Evolutionary conservation across 2,797 vertebrate species (phyloP), one percentile per base, ranked within the genome.

Genomic region (Cebuella pygmaea): DNA sequence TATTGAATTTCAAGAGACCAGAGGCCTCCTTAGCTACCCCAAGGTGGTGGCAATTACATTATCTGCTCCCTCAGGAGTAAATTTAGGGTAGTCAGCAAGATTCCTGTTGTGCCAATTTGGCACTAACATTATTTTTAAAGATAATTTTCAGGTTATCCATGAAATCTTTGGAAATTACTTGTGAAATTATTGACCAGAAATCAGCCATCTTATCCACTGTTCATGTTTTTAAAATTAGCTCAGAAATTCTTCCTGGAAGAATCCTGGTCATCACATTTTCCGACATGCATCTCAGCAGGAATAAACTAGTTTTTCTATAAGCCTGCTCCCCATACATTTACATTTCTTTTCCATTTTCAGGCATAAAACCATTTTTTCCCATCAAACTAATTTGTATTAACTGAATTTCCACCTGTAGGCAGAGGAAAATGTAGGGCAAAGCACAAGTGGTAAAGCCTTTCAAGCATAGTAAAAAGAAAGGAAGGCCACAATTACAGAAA

Each of bases 271-370:
- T 93, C 41, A 74, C 87, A 52, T 90, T 96, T 97, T 93, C 87
- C 61, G 67, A 4, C 44, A 46, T 83, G 67, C n/a, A 52, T 78
- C 82, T 67, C 82, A 87, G 33, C 61, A 88, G 33, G 70, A 17
- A 52, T 76, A 86, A 90, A 76, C 36, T 76, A 30, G 12, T 8
- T 91, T 94, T 72, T 94, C 67, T 87, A 15, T 88, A 93, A 96
- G 52, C 6, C 55, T 50, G 17, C 27, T 76, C 48, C 30, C 39
- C 67, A 88, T 87, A 70, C 14, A 1, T 92, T 96, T 93, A 79
- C 13, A 76, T 90, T 86, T 10, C 84, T 96, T 96, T 93, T 79
- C 79, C 88, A 88, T 87, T 95, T 93, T 90, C 14, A 86, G 41
- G 41, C 26, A 83, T 89, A 83, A 95, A 93, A 46, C 4, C 36